Base-by-base conservation (phyloP, 2,888 invertebrate species). In the Anoplius nigerrimus region DNA sequence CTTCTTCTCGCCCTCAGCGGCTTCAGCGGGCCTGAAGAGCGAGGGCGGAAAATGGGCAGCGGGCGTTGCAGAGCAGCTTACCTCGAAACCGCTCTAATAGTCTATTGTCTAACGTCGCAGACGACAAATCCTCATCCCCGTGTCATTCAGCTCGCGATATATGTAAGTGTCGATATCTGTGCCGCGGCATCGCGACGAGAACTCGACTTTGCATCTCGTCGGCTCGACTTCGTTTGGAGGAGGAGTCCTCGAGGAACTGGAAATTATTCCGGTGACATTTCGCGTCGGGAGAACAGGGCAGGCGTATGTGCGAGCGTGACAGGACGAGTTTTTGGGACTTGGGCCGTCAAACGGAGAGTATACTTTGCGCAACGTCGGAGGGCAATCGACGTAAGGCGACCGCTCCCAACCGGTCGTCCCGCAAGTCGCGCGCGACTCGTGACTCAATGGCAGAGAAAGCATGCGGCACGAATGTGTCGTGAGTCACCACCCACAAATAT, bases 101-200 rank as follows among this genome's bases (percentile, higher is more conserved):
- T 86, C 86, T 80, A 87, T 86, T 87, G 87, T 87, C 84, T 85
- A 84, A 85, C 82, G 81, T 85, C n/a, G 82, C 82, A 72, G 81
- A 78, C 79, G 79, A 76, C 78, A 75, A 79, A 78, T 76, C 52
- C 52, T 65, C 66, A n/a, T 69, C 57, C 55, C 24, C 15, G 34
- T 58, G 24, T 53, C 15, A 16, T 24, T 6, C 51, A 18, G 22
- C 52, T 69, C 34, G 15, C 58, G 21, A 53, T 43, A 22, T 21
- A 15, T 15, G n/a, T n/a, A n/a, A n/a, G n/a, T n/a, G n/a, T n/a
- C n/a, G n/a, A n/a, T n/a, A n/a, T n/a, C n/a, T n/a, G n/a, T n/a
- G n/a, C n/a, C 68, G 22, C 24, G 42, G 57, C 16, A 48, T 20
- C 20, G 11, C 21, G 11, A n/a, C n/a, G n/a, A n/a, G n/a, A n/a